Conservation (phyloP, 2,797 vertebrate species). For the Trichosurus vulpecula region DNA sequence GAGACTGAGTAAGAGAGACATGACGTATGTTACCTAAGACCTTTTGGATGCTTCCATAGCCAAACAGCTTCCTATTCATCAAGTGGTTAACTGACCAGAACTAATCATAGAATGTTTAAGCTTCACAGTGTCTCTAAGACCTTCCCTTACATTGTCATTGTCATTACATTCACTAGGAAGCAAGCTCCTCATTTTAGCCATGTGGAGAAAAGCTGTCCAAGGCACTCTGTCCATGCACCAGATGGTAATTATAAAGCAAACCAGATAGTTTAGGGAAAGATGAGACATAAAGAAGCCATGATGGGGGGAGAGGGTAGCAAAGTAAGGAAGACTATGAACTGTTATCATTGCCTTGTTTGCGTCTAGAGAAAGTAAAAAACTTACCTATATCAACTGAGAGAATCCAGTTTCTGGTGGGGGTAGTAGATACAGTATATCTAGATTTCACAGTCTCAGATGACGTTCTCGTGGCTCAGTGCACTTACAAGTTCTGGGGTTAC, state of each 20-base stretch:
- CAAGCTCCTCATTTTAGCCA: background rate
- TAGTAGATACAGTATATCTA: background rate
- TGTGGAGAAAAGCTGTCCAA: background rate
- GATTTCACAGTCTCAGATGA: background rate
- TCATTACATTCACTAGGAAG: background rate
- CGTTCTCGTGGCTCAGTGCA: background rate
- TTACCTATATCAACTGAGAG: background rate
- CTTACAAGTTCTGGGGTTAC: background rate
- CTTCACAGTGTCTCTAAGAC: background rate
- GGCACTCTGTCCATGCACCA: background rate
- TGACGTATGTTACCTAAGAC: background rate
- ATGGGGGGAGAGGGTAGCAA: background rate
- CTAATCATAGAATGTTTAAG: background rate
- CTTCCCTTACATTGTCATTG: background rate
- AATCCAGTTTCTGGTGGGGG: background rate
- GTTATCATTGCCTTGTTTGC: background rate
- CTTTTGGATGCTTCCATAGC: background rate
- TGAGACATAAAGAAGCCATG: background rate
- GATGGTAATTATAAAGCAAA: background rate
- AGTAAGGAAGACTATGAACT: background rate
- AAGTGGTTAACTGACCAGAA: background rate
- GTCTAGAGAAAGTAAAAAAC: background rate
- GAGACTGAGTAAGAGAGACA: background rate
- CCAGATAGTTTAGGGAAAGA: background rate
- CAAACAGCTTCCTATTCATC: background rate